Base-by-base conservation (phyloP, 1,140 invertebrate genomes). In the Saccostrea echinata region DNA sequence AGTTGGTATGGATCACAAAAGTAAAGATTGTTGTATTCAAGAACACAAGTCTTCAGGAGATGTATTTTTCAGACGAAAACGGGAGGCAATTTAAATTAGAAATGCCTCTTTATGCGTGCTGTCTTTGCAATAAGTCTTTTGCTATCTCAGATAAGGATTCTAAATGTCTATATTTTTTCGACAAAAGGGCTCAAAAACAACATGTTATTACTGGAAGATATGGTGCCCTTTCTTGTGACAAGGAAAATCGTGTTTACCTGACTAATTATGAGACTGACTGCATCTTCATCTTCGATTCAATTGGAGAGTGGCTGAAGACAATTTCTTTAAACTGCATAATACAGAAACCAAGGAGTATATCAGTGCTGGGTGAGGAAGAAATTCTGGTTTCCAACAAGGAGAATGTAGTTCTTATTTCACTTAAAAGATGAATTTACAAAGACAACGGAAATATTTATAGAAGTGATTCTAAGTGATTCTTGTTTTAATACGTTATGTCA, bases 251-350 rank as follows among this genome's bases (percentile, higher is more conserved):
- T 30, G 27, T 71, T 71, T 71, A 71, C 27, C 11, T 71, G 68
- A 30, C 27, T 1, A 30, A 27, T 30, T 35, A 71, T 33, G 68
- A 71, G 13, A 71, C 68, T 16, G 27, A 30, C 27, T 27, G 8
- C 68, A 30, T 71, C 24, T 71, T 24, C 68, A 33, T 71, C 9
- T 16, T 71, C 68, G 12, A 71, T 30, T 16, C 27, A 33, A 33
- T 33, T 33, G 68, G 68, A 71, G 30, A 27, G 2, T 71, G 68
- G 13, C 8, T 71, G 24, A 71, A 33, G 13, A 71, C 8, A 0
- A 71, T 71, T 33, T 71, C 68, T 30, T 71, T 71, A 18, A 71
- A 33, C 24, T 71, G 68, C 27, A 71, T 71, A 33, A 8, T 71
- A 16, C 9, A 30, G 11, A 71, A 71, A 11, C 68, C 68, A 8